Percentiles rank a stretch among this genome's conserved stretches.
These are phyloP conservation scores for Penaeus chinensis DNA, from an alignment of 1,140 invertebrate genomes.

Conservation along the genomic window DNA sequence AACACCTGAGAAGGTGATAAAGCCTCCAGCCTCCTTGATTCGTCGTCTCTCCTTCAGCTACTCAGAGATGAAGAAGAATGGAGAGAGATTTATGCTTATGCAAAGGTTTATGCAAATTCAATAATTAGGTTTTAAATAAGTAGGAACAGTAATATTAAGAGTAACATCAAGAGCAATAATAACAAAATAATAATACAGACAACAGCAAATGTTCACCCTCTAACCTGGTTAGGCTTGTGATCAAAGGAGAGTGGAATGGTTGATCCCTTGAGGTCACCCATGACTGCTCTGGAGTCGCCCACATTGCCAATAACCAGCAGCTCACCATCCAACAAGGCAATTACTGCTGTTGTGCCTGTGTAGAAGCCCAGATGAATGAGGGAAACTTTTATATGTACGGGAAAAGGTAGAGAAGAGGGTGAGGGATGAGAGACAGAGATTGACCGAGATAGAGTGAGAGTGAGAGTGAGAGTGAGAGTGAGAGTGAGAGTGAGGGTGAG, in stretches of 20 bases:
- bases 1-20: constrained; percentile 94
- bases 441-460: background rate
- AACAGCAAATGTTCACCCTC: constrained; percentile 15
- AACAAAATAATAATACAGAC: too few species aligned
- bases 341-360: constrained; percentile 89
- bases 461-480: background rate
- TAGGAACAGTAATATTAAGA: too few species aligned
- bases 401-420: background rate
- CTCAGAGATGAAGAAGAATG: background rate
- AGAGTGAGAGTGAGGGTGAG: too few species aligned
- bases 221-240: constrained; percentile 94
- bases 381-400: background rate
- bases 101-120: background rate
- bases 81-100: background rate
- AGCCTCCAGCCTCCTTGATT: constrained; percentile 91
- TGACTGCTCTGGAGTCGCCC: constrained; percentile 93
- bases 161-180: constrained; percentile 16
- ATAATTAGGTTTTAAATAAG: too few species aligned
- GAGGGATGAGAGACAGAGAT: background rate
- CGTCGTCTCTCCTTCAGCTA: constrained; percentile 86
- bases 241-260: constrained; percentile 94
- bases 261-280: constrained; percentile 90
- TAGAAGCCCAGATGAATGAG: constrained; percentile 46
- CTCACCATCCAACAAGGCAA: constrained; percentile 85
- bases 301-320: constrained; percentile 92